A percentile compares a stretch with the other conserved stretches of the same genome.
Evolutionary conservation across 2,888 invertebrate genomes (phyloP).

Genomic region (Laothoe populi): DNA sequence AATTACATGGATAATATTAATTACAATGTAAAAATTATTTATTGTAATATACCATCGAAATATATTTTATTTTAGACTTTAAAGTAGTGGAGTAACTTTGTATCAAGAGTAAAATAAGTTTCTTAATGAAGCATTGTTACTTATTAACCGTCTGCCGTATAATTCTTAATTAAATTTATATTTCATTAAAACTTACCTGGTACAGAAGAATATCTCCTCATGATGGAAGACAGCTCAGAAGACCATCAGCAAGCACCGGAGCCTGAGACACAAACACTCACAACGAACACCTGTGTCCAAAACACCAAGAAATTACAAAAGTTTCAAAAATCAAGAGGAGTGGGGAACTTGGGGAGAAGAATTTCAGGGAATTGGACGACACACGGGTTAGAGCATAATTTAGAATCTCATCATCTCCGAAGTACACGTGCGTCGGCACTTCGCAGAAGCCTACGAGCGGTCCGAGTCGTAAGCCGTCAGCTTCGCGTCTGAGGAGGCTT

Average conservation of each 20-base stretch:
- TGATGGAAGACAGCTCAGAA: constrained; percentile 56
- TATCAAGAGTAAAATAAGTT: background rate
- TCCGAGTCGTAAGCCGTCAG: constrained; percentile 74
- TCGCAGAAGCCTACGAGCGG: constrained; percentile 55
- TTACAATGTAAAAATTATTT: too few relatives aligned
- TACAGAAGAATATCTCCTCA: constrained; percentile 71
- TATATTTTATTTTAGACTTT: too few relatives aligned
- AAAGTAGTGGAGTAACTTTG: too few relatives aligned
- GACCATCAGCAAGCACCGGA: constrained; percentile 65
- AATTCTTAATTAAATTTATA: background rate
- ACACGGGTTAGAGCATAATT: constrained; percentile 49
- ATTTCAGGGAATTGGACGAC: constrained; percentile 36
- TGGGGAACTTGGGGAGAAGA: constrained; percentile 31
- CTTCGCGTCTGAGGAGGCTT: constrained; percentile 73
- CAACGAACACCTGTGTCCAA: constrained; percentile 63
- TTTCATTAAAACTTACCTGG: constrained; percentile 59
- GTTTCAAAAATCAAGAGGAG: constrained; percentile 38
- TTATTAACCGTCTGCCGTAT: background rate
- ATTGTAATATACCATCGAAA: too few relatives aligned
- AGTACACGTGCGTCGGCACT: constrained; percentile 69
- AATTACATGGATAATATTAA: too few relatives aligned
- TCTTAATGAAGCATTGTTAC: background rate
- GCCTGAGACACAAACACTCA: constrained; percentile 67
- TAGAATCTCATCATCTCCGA: constrained; percentile 39
- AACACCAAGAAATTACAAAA: constrained; percentile 54